These are phyloP conservation scores for Sebastes iracundus DNA, from an alignment of 2,797 vertebrate species.

Conservation along the genomic window DNA sequence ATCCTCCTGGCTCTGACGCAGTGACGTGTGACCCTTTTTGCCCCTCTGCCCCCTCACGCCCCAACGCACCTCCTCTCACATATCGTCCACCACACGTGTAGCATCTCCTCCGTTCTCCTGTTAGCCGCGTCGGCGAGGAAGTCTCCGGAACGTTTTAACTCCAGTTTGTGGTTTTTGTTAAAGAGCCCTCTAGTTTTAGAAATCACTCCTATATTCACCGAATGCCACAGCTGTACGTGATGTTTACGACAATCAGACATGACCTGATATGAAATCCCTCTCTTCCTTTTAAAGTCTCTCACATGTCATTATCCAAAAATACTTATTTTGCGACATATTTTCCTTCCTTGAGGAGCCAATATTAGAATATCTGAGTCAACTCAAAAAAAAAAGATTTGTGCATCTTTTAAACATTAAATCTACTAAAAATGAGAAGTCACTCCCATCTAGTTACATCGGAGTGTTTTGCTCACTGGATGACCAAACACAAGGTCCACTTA, in stretches of 20 bases:
- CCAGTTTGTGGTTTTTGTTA: slow-evolving; percentile 28
- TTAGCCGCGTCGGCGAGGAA: slow-evolving; percentile 3
- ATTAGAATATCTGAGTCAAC: background rate
- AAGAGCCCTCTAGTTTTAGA: slow-evolving; percentile 14
- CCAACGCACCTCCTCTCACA: background rate
- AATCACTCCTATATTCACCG: background rate
- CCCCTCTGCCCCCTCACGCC: background rate
- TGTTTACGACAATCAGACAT: slow-evolving; percentile 60
- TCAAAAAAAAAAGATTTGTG: background rate
- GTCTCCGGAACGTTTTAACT: slow-evolving; percentile 30
- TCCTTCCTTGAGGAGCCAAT: background rate
- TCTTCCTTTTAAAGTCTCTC: background rate
- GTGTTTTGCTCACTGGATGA: background rate
- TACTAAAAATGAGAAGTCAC: background rate
- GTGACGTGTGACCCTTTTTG: slow-evolving; percentile 72
- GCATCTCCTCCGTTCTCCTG: slow-evolving; percentile 31
- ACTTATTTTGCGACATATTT: background rate
- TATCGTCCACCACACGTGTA: slow-evolving; percentile 27
- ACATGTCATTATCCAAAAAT: background rate
- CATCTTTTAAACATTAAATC: background rate
- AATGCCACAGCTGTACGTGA: slow-evolving; percentile 15
- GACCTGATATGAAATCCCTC: background rate
- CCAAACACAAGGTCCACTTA: background rate
- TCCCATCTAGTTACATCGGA: background rate
- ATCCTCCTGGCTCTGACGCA: slow-evolving; percentile 90